Conservation (phyloP, 2,888 invertebrate species). For the Lithosia quadra region DNA sequence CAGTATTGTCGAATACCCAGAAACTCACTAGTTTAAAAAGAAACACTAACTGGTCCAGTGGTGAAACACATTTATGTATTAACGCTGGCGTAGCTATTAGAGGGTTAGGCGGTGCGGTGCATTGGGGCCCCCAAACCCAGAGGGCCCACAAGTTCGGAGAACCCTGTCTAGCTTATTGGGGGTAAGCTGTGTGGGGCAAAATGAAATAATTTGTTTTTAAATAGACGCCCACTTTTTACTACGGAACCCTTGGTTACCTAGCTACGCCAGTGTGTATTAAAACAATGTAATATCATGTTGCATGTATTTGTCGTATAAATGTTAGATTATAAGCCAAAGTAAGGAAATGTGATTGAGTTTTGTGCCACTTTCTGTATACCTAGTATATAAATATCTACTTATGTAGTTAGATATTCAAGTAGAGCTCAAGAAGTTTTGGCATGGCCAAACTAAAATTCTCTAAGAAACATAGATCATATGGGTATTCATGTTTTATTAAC, state of each 20-base stretch:
- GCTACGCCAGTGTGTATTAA: too few relatives aligned
- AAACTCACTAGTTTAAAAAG: neutral
- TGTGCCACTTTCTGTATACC: constrained; percentile 35
- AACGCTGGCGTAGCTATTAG: too few relatives aligned
- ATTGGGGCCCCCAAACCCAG: too few relatives aligned
- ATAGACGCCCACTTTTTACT: too few relatives aligned
- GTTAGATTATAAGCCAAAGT: constrained; percentile 27
- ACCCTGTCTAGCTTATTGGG: too few relatives aligned
- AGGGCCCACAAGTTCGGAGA: too few relatives aligned
- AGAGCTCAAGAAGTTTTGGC: constrained; percentile 4
- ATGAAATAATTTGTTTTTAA: too few relatives aligned
- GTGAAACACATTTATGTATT: neutral
- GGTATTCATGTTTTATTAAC: constrained; percentile 2
- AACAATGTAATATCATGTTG: neutral
- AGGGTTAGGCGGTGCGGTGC: too few relatives aligned
- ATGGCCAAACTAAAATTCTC: neutral
- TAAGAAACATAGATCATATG: constrained; percentile 1
- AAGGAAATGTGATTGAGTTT: constrained; percentile 29
- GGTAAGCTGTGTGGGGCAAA: too few relatives aligned
- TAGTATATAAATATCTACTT: neutral
- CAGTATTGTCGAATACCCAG: neutral
- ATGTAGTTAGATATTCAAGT: constrained; percentile 1
- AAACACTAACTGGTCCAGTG: neutral
- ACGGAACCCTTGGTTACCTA: too few relatives aligned
- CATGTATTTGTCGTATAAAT: constrained; percentile 18